Percentiles rank a stretch among this genome's conserved stretches.
phyloP scores from a whole-genome alignment of 2,888 invertebrate genomes.

The Himalopsyche japonica region DNA sequence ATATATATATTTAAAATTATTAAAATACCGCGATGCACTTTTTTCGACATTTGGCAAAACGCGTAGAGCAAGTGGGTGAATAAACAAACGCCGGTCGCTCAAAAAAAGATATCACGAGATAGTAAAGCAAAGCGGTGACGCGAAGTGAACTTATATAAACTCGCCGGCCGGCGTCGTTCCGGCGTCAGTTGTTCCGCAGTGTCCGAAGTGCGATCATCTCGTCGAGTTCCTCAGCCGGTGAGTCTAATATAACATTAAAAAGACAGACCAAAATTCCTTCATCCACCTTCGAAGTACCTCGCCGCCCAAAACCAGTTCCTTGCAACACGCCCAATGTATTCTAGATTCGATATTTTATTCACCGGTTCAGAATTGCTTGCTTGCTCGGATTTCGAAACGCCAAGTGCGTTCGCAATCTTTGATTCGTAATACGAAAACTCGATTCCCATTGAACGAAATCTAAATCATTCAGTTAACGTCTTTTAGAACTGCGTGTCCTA shows the following conservation, averaged over 20 bases:
- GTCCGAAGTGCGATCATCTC: background rate
- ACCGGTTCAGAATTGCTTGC: background rate
- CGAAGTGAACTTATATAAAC: constrained; percentile 4
- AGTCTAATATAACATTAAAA: background rate
- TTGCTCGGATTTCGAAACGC: constrained; percentile 3
- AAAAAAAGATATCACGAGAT: background rate
- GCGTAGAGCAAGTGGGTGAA: background rate
- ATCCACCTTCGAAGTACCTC: background rate
- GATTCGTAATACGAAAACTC: background rate
- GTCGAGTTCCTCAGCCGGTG: constrained; percentile 3
- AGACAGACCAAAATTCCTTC: background rate
- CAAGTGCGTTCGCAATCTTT: constrained; percentile 7
- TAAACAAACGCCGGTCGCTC: background rate
- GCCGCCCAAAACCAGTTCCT: background rate
- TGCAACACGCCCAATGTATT: constrained; percentile 9
- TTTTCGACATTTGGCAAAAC: too few relatives aligned
- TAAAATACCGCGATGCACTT: too few relatives aligned
- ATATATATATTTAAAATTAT: too few relatives aligned
- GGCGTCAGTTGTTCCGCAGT: constrained; percentile 8
- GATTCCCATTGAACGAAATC: background rate
- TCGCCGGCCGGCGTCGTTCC: background rate
- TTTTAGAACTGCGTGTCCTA: background rate
- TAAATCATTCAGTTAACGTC: background rate
- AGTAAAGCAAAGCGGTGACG: background rate
- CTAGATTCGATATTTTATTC: constrained; percentile 5